Evolutionary conservation across 2,797 vertebrate species (phyloP), one percentile per base, ranked within the genome.

Genomic region (Poeciliopsis presidionis): DNA sequence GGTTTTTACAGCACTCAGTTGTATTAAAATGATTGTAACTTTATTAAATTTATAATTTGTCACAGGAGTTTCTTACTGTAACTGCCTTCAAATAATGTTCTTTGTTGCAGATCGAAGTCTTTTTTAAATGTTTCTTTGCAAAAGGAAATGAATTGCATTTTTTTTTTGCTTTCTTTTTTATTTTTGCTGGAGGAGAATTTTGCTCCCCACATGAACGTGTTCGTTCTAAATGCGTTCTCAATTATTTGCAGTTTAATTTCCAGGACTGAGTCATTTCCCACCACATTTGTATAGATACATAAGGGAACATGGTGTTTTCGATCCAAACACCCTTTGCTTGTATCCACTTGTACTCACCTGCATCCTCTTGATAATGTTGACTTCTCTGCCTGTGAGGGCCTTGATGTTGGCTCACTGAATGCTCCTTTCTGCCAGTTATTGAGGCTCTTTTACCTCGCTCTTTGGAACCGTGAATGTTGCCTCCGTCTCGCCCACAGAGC

Each of bases 311-410:
- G n/a, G 79, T 65, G 88, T 82, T 79, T 82, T 84, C 12, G 7
- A 43, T 70, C 67, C 41, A 70, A 70, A 69, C 85, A 78, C 71
- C 75, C 30, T 43, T 30, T 74, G 81, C 86, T 85, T 71, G 79
- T 51, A 83, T 78, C 90, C 86, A 89, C 88, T 91, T 53, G 82
- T 87, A 51, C 88, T 93, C 91, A 93, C 92, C 91, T 92, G 91
- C 88, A 84, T 88, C 88, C 91, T 88, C 86, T 91, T 81, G 82
- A 92, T 87, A 85, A 73, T 81, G 84, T 77, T 86, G 78, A 85
- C 85, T 87, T 81, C 76, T 11, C 84, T 73, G 88, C 59, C 79
- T 85, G 25, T 79, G 77, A 87, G 85, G 82, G 87, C 82, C 84
- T 86, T 63, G 51, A 82, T 83, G 87, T 87, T 88, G 90, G 79